Evolutionary conservation across 2,797 vertebrate species (phyloP), one percentile per base, ranked within the genome.

Genomic region (Sylvia borin): DNA sequence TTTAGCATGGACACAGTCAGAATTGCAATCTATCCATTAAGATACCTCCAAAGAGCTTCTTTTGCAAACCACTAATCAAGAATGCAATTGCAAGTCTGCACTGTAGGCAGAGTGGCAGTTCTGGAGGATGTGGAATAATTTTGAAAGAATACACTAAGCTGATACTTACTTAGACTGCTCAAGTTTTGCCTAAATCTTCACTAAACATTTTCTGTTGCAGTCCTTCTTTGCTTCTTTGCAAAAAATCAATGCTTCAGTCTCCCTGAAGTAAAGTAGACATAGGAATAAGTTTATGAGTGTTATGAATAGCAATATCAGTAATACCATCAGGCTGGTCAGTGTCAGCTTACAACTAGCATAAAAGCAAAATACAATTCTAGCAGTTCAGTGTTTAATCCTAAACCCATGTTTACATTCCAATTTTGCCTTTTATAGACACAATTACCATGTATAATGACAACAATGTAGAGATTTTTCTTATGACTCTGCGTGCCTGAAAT

Each of bases 21-120:
- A 94, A 91, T 95, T 40, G 36, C 74, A 92, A 88, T 83, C 65
- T 90, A 8, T 21, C 65, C 62, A 87, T 85, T 93, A 85, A 66
- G 65, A 32, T 17, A 45, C 43, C 31, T 74, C 24, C 16, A 36
- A 85, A 93, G 53, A 81, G 10, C 43, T 74, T 50, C 16, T 74
- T 91, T 51, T 92, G 72, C 64, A 93, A 84, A 92, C 34, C 0
- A 0, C 32, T 85, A 47, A 82, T 65, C 62, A 87, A 83, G 80
- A 80, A 76, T 12, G 36, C 58, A 80, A 43, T 70, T 86, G 29
- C 24, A 81, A 73, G 50, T 48, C 29, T 67, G 40, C 1, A 5
- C 19, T 27, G 72, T 7, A 53, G 81, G 82, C 34, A 43, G 19
- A 85, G 47, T 72, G 76, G 22, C 22, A 2, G 50, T 36, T 87